These are phyloP conservation scores for Cryptus viduatorius DNA, from an alignment of 2,888 invertebrate species.

Conservation along the genomic window DNA sequence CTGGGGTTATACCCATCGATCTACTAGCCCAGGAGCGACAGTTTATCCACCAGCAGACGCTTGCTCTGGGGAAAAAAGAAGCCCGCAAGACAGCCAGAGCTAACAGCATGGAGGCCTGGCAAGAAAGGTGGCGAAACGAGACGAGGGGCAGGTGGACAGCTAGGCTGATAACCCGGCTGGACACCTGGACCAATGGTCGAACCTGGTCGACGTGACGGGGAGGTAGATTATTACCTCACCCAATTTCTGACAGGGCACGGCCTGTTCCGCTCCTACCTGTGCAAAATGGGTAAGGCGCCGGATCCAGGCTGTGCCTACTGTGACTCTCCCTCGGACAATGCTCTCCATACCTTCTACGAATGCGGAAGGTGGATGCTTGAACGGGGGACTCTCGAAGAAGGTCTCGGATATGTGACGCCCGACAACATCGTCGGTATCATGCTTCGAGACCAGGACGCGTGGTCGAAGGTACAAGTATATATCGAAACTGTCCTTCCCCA, in stretches of 20 bases:
- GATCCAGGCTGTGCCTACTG: too few relatives aligned
- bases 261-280: constrained; percentile 64
- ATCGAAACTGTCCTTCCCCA: constrained; percentile 36
- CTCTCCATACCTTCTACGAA: too few relatives aligned
- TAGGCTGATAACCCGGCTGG: constrained; percentile 46
- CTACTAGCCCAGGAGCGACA: constrained; percentile 63
- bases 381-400: too few relatives aligned
- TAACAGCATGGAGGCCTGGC: constrained; percentile 54
- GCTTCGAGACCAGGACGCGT: constrained; percentile 48
- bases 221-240: constrained; percentile 65
- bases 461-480: constrained; percentile 19
- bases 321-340: too few relatives aligned
- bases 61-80: not conserved
- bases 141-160: constrained; percentile 62
- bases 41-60: constrained; percentile 2
- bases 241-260: constrained; percentile 68
- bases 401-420: too few relatives aligned
- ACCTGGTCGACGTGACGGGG: constrained; percentile 63
- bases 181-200: constrained; percentile 55
- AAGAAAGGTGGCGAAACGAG: constrained; percentile 60
- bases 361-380: not conserved
- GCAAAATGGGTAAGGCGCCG: constrained; percentile 41
- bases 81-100: not conserved
- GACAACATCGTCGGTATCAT: too few relatives aligned
- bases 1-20: constrained; percentile 68